Base-by-base conservation (phyloP, 2,797 vertebrate species). In the Lacerta viridis region DNA sequence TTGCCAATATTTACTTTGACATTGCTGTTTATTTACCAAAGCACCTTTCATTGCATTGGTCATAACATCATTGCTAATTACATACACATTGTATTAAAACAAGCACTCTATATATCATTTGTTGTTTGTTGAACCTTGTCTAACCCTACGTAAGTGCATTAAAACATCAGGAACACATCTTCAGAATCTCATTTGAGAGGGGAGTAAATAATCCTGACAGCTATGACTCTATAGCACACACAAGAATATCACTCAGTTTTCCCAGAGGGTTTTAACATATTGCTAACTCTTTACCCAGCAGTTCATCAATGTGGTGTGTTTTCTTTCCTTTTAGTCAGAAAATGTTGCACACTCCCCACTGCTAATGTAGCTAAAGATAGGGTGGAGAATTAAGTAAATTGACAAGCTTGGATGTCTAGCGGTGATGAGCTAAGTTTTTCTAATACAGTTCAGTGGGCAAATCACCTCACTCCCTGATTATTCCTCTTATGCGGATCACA, bases 121-220 rank as follows among this genome's bases (percentile, higher is more conserved):
- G 96, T 96, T 97, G 95, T 97, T 97, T 97, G 95, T 95, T 96
- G 92, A 97, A 96, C 90, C 96, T 96, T 94, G 61, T 81, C 95
- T 96, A 95, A 96, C 95, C 95, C 96, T 82, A 69, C 86, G 88
- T 23, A 87, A 96, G 96, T 95, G 93, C 95, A 92, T 97, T 96
- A 90, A 93, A 88, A 92, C 90, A 88, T 91, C 93, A 87, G 86
- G 82, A 92, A 84, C 0, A 0, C 2, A 9, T 76, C 69, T 89
- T 87, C 66, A 86, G 91, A 87, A 5, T 25, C 88, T 79, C 0
- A 2, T 88, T 82, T 88, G 80, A 79, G 77, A 85, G 84, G 96
- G 95, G 96, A 94, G 97, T 97, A 95, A 97, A 95, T 95, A 91
- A 94, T 93, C 81, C 27, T 92, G 90, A 95, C 95, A 86, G 83